phyloP scores from a whole-genome alignment of 1,140 invertebrate genomes.

The Eriosoma lanigerum region DNA sequence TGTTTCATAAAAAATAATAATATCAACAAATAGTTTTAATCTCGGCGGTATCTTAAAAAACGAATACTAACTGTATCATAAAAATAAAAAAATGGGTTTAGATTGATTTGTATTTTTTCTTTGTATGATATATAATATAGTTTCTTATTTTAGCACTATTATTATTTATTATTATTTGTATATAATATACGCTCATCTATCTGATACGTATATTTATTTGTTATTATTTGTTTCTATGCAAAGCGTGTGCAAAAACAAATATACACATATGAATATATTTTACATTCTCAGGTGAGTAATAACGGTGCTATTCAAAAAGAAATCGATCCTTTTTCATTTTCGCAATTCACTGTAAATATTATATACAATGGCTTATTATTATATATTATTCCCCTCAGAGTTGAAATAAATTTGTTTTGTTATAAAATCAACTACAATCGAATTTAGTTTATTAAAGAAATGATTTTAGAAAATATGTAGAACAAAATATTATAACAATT shows the following conservation, averaged over 20 bases:
- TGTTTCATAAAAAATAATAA: background rate
- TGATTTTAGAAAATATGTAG: no score
- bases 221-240: background rate
- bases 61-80: background rate
- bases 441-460: no score
- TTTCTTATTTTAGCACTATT: background rate
- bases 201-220: background rate
- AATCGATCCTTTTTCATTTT: background rate
- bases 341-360: constrained; percentile 11
- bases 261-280: constrained; percentile 14
- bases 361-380: constrained; percentile 7
- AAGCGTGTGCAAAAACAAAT: constrained; percentile 9
- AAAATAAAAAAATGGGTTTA: background rate
- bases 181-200: background rate
- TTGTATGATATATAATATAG: background rate
- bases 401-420: constrained; percentile 14
- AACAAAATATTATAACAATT: no score
- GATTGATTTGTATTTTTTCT: background rate
- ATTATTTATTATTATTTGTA: background rate
- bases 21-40: background rate
- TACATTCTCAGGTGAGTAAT: background rate
- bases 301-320: constrained; percentile 7
- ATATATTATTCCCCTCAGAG: background rate
- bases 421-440: background rate
- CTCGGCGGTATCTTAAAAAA: constrained; percentile 9